Percentiles rank a stretch among this genome's conserved stretches.
Evolutionary conservation across 1,140 invertebrate species (phyloP).

Genomic region (Euura lappo): DNA sequence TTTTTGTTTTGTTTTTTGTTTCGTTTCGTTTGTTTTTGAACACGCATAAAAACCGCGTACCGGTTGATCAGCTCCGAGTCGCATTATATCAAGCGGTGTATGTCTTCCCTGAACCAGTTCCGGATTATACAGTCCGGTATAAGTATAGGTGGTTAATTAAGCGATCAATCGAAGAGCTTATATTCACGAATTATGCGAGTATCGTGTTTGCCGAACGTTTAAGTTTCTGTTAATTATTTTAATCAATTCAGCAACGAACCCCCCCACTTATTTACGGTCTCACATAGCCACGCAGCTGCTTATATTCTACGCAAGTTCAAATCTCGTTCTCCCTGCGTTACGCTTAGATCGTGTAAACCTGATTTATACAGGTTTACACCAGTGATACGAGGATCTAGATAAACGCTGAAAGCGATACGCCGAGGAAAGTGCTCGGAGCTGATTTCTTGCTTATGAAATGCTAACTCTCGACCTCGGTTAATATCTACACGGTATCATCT

Average conservation of each 20-base stretch:
- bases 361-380: no score
- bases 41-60: not conserved
- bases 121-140: not conserved
- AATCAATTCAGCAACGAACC: not conserved
- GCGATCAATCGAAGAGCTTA: not conserved
- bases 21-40: constrained; percentile 1
- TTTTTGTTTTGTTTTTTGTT: constrained; percentile 9
- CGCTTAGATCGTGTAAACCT: not conserved
- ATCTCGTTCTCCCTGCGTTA: no score
- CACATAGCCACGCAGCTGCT: no score
- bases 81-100: not conserved
- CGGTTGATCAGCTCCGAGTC: not conserved
- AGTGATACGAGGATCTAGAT: no score
- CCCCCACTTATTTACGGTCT: not conserved
- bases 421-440: not conserved
- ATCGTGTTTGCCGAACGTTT: not conserved
- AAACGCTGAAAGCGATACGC: not conserved
- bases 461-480: not conserved
- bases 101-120: not conserved
- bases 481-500: not conserved
- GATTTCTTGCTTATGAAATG: not conserved
- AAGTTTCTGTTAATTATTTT: constrained; percentile 1
- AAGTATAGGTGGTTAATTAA: not conserved
- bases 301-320: no score
- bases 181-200: constrained; percentile 5